Percentiles rank a stretch among this genome's conserved stretches.
Evolutionary conservation across 2,113 vertebrate genomes (phyloP).

Genomic region (Carassius gibelio): DNA sequence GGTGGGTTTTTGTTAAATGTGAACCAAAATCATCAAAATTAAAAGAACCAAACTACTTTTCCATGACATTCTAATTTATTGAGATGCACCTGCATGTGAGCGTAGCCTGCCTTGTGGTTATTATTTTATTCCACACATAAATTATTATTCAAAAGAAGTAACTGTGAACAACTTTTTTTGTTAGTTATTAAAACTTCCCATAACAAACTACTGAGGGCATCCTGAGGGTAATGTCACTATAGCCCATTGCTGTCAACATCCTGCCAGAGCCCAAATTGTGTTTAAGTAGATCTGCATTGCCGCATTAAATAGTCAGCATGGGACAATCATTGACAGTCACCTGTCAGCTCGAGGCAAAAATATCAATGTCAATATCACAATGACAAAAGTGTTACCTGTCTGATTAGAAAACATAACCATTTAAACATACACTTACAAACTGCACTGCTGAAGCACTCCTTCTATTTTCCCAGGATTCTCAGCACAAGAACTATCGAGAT

Average conservation of each 20-base stretch:
- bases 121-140: conserved; percentile 2
- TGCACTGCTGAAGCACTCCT: not conserved
- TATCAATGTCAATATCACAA: conserved; percentile 28
- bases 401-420: conserved; percentile 10
- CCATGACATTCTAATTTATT: too few species aligned
- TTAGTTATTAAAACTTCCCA: conserved; percentile 2
- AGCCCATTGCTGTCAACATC: conserved; percentile 34
- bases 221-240: conserved; percentile 39
- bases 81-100: not conserved
- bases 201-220: conserved; percentile 24
- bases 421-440: not conserved
- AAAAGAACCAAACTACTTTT: too few species aligned
- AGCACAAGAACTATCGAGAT: not conserved
- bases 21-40: too few species aligned
- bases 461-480: not conserved
- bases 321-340: not conserved
- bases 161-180: conserved; percentile 2
- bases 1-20: too few species aligned
- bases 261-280: conserved; percentile 10
- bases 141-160: conserved; percentile 2
- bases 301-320: not conserved
- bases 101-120: not conserved
- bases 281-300: conserved; percentile 22
- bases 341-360: conserved; percentile 29
- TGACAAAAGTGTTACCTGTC: conserved; percentile 27